Conservation (phyloP, 2,797 vertebrate species). For the Bufotes viridis region DNA sequence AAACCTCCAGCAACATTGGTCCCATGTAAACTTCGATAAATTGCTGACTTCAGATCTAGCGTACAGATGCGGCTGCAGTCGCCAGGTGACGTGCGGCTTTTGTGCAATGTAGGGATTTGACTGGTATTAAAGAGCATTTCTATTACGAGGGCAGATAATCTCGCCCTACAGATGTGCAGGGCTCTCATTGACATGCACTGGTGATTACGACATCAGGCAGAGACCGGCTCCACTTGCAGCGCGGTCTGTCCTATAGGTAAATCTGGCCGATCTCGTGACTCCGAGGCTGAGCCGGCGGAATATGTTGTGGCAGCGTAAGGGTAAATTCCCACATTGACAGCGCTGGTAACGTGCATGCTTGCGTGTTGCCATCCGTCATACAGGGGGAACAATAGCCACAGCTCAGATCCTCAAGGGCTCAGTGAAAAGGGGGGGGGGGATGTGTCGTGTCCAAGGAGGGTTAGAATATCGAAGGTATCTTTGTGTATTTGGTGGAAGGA, state of each 20-base stretch:
- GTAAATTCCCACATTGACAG: slow-evolving; percentile 42
- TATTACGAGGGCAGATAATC: neutral
- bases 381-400: slow-evolving; percentile 58
- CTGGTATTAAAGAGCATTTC: neutral
- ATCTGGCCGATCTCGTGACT: neutral
- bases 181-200: slow-evolving; percentile 8
- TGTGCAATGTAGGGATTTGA: neutral
- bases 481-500: slow-evolving; percentile 12
- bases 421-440: slow-evolving; percentile 23
- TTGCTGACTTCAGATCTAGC: neutral
- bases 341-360: slow-evolving; percentile 45
- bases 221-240: neutral
- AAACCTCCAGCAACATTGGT: neutral
- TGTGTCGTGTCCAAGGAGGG: slow-evolving; percentile 42
- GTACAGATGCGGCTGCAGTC: neutral
- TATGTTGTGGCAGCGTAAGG: slow-evolving; percentile 16
- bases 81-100: neutral
- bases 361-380: slow-evolving; percentile 57
- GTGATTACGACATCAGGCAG: neutral
- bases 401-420: slow-evolving; percentile 52
- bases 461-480: neutral
- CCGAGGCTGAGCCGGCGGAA: neutral
- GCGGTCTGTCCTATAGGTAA: neutral
- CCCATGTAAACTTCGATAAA: neutral
- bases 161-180: slow-evolving; percentile 5